Conservation (phyloP, 2,113 vertebrate genomes). For the Cavia aperea region DNA sequence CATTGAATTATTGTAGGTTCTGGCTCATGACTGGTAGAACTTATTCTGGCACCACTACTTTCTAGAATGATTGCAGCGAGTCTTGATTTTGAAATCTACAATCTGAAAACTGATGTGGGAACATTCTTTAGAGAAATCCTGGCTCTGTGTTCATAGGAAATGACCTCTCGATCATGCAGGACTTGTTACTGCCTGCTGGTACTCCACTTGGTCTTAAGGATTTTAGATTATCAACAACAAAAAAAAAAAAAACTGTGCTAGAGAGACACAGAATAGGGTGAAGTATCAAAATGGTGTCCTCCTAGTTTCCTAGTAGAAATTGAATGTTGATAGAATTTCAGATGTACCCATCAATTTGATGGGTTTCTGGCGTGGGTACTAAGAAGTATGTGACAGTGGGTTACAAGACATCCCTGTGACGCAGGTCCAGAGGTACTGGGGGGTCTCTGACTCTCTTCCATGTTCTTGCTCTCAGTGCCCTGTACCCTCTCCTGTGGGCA, state of each 20-base stretch:
- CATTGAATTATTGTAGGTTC: too few species aligned
- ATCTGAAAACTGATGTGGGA: neutral
- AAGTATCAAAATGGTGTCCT: neutral
- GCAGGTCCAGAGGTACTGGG: neutral
- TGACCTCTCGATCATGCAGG: neutral
- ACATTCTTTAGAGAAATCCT: too few species aligned
- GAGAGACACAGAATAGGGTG: neutral
- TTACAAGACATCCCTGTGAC: neutral
- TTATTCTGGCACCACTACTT: too few species aligned
- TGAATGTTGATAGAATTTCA: neutral
- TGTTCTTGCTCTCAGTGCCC: neutral
- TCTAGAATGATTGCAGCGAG: too few species aligned
- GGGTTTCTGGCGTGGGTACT: neutral
- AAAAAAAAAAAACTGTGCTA: neutral
- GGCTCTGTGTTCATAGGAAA: neutral
- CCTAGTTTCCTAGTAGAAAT: neutral
- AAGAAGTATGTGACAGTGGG: neutral
- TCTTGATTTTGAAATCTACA: too few species aligned
- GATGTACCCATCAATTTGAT: neutral
- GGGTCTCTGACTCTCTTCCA: neutral
- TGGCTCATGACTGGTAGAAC: too few species aligned
- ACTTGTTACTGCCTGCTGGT: neutral
- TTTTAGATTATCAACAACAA: neutral
- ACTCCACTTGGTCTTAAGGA: neutral
- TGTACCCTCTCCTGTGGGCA: neutral